These are phyloP conservation scores for Carabus problematicus DNA, from an alignment of 2,888 invertebrate genomes.

Conservation along the genomic window DNA sequence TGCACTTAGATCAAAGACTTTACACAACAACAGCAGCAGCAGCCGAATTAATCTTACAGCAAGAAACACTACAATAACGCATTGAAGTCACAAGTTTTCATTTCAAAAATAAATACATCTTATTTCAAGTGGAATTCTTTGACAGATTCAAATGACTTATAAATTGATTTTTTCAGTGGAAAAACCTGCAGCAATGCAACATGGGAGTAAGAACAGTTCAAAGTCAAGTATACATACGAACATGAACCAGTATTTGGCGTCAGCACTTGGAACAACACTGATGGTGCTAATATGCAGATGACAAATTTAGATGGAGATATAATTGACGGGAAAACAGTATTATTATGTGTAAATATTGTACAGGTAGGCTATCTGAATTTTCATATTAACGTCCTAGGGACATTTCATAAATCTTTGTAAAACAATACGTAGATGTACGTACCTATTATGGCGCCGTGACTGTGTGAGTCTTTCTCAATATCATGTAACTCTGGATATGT, in stretches of 20 bases:
- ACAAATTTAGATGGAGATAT: conserved; percentile 20
- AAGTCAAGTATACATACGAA: conserved; percentile 31
- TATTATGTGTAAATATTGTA: conserved; percentile 39
- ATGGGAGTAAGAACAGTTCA: conserved; percentile 61
- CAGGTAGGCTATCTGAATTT: conserved; percentile 36
- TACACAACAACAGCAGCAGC: too few relatives aligned
- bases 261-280: conserved; percentile 3
- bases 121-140: too few relatives aligned
- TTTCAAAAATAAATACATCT: too few relatives aligned
- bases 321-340: conserved; percentile 28
- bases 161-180: conserved; percentile 61
- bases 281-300: conserved; percentile 28
- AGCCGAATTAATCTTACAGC: too few relatives aligned
- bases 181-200: conserved; percentile 72
- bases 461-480: conserved; percentile 32
- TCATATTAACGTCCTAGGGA: conserved; percentile 20
- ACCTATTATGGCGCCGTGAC: not conserved
- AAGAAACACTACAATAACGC: too few relatives aligned
- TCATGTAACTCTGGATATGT: conserved; percentile 24
- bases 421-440: conserved; percentile 20
- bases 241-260: conserved; percentile 19
- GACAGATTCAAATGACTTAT: not conserved
- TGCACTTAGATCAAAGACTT: too few relatives aligned
- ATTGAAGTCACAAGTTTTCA: too few relatives aligned
- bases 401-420: conserved; percentile 39